Evolutionary conservation across 2,888 invertebrate species (phyloP).

Genomic region (Argynnis bischoffii): DNA sequence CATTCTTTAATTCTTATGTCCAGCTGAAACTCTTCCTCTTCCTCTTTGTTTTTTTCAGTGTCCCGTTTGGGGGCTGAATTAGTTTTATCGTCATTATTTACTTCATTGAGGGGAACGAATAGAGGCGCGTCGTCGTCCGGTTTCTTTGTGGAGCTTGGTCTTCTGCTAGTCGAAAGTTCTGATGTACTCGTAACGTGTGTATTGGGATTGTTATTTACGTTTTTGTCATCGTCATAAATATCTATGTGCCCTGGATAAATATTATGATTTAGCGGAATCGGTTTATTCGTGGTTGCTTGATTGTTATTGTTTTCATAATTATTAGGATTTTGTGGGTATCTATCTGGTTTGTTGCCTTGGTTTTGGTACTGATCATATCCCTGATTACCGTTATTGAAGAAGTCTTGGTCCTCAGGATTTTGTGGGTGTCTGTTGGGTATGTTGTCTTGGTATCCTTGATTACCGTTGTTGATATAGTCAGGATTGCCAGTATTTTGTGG

Average conservation of each 20-base stretch:
- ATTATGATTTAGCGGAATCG: slow-evolving; percentile 1
- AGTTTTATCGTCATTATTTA: slow-evolving; percentile 54
- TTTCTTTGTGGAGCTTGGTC: slow-evolving; percentile 50
- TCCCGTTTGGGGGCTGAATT: slow-evolving; percentile 64
- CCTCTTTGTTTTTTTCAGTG: slow-evolving; percentile 49
- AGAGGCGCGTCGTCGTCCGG: slow-evolving; percentile 56
- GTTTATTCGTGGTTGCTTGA: slow-evolving; percentile 9
- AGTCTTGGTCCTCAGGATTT: slow-evolving; percentile 15
- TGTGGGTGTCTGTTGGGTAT: slow-evolving; percentile 39
- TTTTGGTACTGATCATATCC: slow-evolving; percentile 23
- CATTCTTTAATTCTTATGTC: slow-evolving; percentile 63
- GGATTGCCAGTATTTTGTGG: too few relatives aligned
- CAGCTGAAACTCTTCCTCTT: slow-evolving; percentile 59
- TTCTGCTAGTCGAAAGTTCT: background rate
- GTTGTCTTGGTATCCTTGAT: slow-evolving; percentile 24
- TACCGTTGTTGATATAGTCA: slow-evolving; percentile 36
- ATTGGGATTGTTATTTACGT: slow-evolving; percentile 20
- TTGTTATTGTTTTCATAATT: slow-evolving; percentile 19
- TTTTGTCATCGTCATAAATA: slow-evolving; percentile 17
- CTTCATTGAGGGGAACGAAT: slow-evolving; percentile 57
- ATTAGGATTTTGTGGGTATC: slow-evolving; percentile 26
- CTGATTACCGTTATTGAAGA: slow-evolving; percentile 23
- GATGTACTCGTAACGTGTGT: slow-evolving; percentile 1
- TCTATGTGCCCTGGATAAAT: slow-evolving; percentile 24
- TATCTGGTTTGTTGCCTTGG: slow-evolving; percentile 17